A percentile compares a stretch with the other conserved stretches of the same genome.
These are phyloP conservation scores for Cyphomyrmex costatus DNA, from an alignment of 1,140 invertebrate genomes.

Conservation along the genomic window DNA sequence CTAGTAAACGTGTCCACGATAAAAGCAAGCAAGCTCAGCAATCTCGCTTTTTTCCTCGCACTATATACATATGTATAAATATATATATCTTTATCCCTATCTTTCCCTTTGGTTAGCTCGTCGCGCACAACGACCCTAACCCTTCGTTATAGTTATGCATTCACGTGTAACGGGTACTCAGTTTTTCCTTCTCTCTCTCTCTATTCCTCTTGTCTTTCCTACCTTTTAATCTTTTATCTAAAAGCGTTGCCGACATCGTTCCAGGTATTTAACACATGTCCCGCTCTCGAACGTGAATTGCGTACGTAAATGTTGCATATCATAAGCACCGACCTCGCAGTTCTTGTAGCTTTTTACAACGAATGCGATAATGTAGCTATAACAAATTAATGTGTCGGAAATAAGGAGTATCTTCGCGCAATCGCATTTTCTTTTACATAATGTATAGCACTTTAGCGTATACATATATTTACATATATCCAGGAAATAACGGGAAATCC, in stretches of 20 bases:
- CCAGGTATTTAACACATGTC: conserved; percentile 28
- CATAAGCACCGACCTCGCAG: background rate
- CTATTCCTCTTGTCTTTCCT: background rate
- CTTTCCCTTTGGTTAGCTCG: background rate
- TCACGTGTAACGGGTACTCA: conserved; percentile 33
- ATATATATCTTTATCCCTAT: background rate
- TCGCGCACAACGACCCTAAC: conserved; percentile 28
- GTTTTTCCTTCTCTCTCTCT: background rate
- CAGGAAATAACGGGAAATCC: background rate
- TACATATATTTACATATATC: background rate
- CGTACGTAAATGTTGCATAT: conserved; percentile 9
- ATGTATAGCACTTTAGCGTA: background rate
- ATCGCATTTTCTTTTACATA: background rate
- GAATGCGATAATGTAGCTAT: background rate
- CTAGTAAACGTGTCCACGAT: background rate
- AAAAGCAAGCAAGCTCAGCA: conserved; percentile 12
- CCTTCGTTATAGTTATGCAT: conserved; percentile 47
- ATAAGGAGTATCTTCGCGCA: background rate
- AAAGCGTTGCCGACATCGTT: conserved; percentile 11
- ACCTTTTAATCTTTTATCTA: conserved; percentile 39
- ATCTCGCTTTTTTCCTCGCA: background rate
- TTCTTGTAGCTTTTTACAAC: background rate
- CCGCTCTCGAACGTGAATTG: conserved; percentile 9
- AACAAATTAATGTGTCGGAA: conserved; percentile 20
- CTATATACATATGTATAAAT: background rate